phyloP scores from a whole-genome alignment of 2,797 vertebrate species.

The Alauda arvensis region DNA sequence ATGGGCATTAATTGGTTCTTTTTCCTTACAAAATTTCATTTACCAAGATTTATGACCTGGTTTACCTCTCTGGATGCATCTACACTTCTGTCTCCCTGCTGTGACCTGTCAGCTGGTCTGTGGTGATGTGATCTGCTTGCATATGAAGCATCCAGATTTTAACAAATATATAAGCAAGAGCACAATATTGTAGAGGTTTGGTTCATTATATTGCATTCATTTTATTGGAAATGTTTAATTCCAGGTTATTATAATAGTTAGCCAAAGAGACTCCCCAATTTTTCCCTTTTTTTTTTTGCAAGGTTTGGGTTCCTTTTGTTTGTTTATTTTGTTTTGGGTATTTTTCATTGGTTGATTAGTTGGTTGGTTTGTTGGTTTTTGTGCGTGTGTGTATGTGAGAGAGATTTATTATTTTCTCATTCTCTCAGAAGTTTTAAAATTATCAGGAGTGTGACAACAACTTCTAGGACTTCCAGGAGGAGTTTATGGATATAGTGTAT shows the following conservation, averaged over 20 bases:
- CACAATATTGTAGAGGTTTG: not conserved
- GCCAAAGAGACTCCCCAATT: accelerated
- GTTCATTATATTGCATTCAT: not conserved
- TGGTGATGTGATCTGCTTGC: not conserved
- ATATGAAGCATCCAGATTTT: not conserved
- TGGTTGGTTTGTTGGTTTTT: not conserved
- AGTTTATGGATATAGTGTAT: not conserved
- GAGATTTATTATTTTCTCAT: not conserved
- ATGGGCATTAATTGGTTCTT: not conserved
- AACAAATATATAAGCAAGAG: not conserved
- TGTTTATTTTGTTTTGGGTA: not conserved
- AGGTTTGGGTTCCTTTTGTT: not conserved
- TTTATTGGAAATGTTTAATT: not conserved
- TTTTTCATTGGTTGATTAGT: not conserved
- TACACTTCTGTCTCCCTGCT: not conserved
- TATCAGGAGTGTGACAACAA: not conserved
- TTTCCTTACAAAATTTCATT: not conserved
- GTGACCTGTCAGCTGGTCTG: not conserved
- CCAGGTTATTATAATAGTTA: not conserved
- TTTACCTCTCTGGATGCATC: not conserved
- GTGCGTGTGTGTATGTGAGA: too few relatives aligned
- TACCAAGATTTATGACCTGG: not conserved
- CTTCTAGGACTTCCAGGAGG: not conserved
- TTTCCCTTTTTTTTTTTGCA: too few relatives aligned
- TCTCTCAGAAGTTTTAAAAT: not conserved